These are phyloP conservation scores for Athalia rosae DNA, from an alignment of 2,888 invertebrate species.

Conservation along the genomic window DNA sequence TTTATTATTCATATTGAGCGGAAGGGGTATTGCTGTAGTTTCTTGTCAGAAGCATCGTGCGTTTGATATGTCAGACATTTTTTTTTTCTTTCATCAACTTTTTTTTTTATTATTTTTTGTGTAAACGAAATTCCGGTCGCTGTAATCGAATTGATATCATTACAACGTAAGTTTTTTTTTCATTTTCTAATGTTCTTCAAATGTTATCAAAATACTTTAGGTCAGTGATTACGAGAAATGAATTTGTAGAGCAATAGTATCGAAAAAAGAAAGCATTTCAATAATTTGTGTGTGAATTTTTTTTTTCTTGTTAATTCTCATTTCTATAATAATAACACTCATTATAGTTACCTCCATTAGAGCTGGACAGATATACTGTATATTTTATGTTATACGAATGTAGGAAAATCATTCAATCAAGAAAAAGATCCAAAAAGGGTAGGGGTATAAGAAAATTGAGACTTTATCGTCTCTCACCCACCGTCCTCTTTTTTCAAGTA, in stretches of 20 bases:
- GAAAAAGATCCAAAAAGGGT: too few species aligned
- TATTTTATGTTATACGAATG: neutral
- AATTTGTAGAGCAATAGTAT: too few species aligned
- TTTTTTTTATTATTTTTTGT: conserved; percentile 43
- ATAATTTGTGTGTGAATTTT: too few species aligned
- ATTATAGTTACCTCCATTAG: conserved; percentile 44
- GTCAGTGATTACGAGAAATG: too few species aligned
- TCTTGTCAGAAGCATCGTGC: conserved; percentile 61
- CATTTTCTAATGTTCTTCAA: neutral
- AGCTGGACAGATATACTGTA: conserved; percentile 57
- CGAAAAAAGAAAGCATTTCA: too few species aligned
- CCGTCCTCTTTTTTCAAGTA: conserved; percentile 58
- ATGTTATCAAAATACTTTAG: too few species aligned
- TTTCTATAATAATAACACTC: too few species aligned
- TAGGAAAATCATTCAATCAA: neutral
- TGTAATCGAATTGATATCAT: neutral
- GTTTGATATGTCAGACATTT: conserved; percentile 67
- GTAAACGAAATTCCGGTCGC: conserved; percentile 39
- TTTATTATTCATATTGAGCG: conserved; percentile 67
- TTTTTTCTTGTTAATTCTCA: too few species aligned
- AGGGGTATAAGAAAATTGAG: too few species aligned
- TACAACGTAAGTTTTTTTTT: neutral
- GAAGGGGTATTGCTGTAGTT: conserved; percentile 67
- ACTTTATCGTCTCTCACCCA: neutral
- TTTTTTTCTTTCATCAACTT: conserved; percentile 37